Percentiles rank a stretch among this genome's conserved stretches.
Conservation (phyloP, 2,113 vertebrate genomes). For the Caloenas nicobarica region DNA sequence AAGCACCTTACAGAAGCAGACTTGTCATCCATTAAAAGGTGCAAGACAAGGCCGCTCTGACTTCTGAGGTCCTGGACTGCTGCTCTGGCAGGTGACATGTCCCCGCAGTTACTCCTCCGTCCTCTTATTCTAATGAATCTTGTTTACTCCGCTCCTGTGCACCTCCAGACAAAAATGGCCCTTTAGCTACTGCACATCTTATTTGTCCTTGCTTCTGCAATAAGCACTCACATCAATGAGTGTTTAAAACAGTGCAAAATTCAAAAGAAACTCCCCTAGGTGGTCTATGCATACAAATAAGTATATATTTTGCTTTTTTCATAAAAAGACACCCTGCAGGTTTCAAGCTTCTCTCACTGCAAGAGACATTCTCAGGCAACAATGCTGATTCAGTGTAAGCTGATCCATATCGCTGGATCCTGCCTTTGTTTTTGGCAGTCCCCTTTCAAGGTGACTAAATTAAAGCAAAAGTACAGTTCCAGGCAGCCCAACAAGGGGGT, state of each 20-base stretch:
- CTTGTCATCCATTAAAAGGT: not conserved
- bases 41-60: not conserved
- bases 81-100: not conserved
- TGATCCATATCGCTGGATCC: constrained; percentile 56
- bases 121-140: not conserved
- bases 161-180: constrained; percentile 45
- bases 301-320: constrained; percentile 69
- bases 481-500: constrained; percentile 37
- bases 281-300: constrained; percentile 71
- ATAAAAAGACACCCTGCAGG: constrained; percentile 69
- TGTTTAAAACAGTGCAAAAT: constrained; percentile 67
- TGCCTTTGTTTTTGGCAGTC: constrained; percentile 66
- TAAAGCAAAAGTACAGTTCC: constrained; percentile 57
- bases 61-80: not conserved
- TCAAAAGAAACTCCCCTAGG: constrained; percentile 69
- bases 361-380: constrained; percentile 51
- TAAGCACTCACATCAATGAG: constrained; percentile 64
- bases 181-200: constrained; percentile 46
- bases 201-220: constrained; percentile 67
- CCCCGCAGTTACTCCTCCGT: not conserved
- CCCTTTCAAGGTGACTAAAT: constrained; percentile 75
- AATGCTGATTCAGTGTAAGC: constrained; percentile 60
- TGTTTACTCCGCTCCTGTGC: not conserved
- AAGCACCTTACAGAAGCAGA: not conserved
- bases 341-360: constrained; percentile 62